These are phyloP conservation scores for Eumaeus atala DNA, from an alignment of 1,140 invertebrate genomes.

Conservation along the genomic window DNA sequence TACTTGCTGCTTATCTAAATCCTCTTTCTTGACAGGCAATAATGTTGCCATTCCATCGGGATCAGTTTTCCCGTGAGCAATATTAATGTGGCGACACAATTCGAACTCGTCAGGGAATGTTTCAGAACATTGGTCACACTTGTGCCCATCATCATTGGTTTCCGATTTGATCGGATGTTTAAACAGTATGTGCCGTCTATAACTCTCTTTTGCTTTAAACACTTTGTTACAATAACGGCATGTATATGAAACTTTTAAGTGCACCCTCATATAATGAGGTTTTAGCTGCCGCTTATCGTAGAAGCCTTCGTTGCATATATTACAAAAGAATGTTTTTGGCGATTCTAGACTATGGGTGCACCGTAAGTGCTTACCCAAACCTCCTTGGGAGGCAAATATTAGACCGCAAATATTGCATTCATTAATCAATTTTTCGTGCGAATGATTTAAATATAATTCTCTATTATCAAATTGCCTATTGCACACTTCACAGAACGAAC, in stretches of 20 bases:
- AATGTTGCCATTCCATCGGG: constrained; percentile 11
- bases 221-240: constrained; percentile 53
- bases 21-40: constrained; percentile 45
- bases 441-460: constrained; percentile 52
- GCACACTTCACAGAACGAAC: constrained; percentile 50
- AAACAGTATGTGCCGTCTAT: constrained; percentile 46
- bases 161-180: constrained; percentile 40
- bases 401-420: constrained; percentile 56
- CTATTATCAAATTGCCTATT: constrained; percentile 55
- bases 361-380: constrained; percentile 54
- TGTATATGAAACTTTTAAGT: constrained; percentile 58
- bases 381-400: constrained; percentile 56
- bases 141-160: constrained; percentile 31
- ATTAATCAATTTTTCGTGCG: constrained; percentile 46
- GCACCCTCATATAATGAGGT: constrained; percentile 56
- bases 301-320: constrained; percentile 56
- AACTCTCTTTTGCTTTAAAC: constrained; percentile 63
- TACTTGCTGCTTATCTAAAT: constrained; percentile 38
- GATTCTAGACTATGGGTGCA: constrained; percentile 56
- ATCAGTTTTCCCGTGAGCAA: constrained; percentile 29
- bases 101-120: constrained; percentile 55
- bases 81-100: constrained; percentile 49
- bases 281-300: constrained; percentile 54
- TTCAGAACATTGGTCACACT: constrained; percentile 48
- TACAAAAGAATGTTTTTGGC: constrained; percentile 53